Base-by-base conservation (phyloP, 2,888 invertebrate genomes). In the Pristionchus mayeri region DNA sequence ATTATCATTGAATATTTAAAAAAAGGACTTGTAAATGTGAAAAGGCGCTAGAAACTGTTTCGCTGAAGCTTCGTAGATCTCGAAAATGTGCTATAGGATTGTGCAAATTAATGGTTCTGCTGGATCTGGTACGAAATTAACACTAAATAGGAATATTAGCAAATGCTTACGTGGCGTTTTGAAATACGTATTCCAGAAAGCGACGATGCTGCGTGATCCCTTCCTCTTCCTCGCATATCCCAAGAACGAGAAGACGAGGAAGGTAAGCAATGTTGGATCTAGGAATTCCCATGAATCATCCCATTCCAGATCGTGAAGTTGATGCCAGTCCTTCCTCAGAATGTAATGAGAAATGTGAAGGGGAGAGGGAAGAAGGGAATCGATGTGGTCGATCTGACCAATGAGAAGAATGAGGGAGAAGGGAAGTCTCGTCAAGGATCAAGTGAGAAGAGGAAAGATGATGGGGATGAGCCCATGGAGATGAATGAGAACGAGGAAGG, bases 171-270 rank as follows among this genome's bases (percentile, higher is more conserved):
- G 3, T 18, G 34, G 37, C 54, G 21, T 37, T 67, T 44, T 44
- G 7, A 9, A 13, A 13, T 44, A 6, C 44, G 44, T 9, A 44
- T 44, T 13, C 44, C 6, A 44, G 44, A 13, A 44, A 13, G 13
- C 44, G 13, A 44, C 7, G 7, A 44, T n/a, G n/a, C n/a, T n/a
- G n/a, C n/a, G n/a, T n/a, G 16, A 71, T n/a, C 71, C 71, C n/a
- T n/a, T n/a, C n/a, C 40, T 71, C 40, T 71, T 40, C 71, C 24
- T 71, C 44, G 71, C 71, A 0, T 11, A 44, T 71, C 71, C n/a
- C 1, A 71, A 71, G 24, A n/a, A 7, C n/a, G 71, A 71, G 9
- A 21, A 21, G 37, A 37, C 44, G 24, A 44, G 40, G 34, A 63
- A 63, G 57, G 57, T 60, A 13, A 18, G 18, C 16, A 21, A 16